These are phyloP conservation scores for Eulemur macaco DNA, from an alignment of 2,113 vertebrate species.

Conservation along the genomic window DNA sequence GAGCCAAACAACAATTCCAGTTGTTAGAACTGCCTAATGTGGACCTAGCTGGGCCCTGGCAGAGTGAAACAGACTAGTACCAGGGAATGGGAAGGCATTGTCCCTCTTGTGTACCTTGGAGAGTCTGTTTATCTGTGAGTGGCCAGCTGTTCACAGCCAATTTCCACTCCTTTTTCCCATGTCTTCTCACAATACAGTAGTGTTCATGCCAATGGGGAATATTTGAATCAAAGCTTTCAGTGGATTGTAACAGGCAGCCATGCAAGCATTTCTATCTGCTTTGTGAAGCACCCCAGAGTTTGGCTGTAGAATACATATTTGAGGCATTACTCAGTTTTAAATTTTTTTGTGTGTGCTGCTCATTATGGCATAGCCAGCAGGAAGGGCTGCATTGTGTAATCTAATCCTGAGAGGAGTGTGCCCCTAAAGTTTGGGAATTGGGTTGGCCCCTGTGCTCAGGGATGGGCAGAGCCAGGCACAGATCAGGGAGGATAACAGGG, in stretches of 20 bases:
- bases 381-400: neutral
- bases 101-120: neutral
- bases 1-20: neutral
- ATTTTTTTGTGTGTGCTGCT: slow-evolving; percentile 17
- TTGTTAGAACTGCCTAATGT: neutral
- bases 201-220: slow-evolving; percentile 10
- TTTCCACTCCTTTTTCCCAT: slow-evolving; percentile 35
- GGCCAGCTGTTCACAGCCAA: slow-evolving; percentile 8
- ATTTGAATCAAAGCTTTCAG: slow-evolving; percentile 35
- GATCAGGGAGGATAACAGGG: neutral
- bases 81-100: neutral
- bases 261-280: slow-evolving; percentile 26
- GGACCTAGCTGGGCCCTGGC: neutral
- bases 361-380: slow-evolving; percentile 33
- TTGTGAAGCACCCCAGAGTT: slow-evolving; percentile 43
- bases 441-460: neutral
- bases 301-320: slow-evolving; percentile 42
- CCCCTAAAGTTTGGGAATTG: neutral
- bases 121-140: slow-evolving; percentile 38
- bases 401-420: slow-evolving; percentile 21
- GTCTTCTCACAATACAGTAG: slow-evolving; percentile 14
- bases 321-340: slow-evolving; percentile 20
- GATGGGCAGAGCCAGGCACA: neutral
- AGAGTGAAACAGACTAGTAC: slow-evolving; percentile 16
- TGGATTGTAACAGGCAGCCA: slow-evolving; percentile 9